Percentiles rank a stretch among this genome's conserved stretches.
These are phyloP conservation scores for Sthenelais limicola DNA, from an alignment of 2,888 invertebrate genomes.

Conservation along the genomic window DNA sequence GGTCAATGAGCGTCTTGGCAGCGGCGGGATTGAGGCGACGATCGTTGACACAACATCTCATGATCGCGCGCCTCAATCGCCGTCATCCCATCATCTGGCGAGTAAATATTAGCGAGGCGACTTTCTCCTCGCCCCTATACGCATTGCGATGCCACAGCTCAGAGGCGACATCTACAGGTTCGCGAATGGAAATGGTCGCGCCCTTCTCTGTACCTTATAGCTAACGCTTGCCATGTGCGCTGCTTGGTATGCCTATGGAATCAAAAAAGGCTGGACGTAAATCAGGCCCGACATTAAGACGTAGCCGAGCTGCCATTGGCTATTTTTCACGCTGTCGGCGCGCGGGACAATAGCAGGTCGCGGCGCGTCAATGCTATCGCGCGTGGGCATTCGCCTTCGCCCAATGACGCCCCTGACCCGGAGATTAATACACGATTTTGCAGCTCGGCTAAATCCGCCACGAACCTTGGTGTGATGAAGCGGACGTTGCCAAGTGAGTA, in stretches of 20 bases:
- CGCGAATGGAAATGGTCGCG: too few relatives aligned
- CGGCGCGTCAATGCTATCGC: constrained; percentile 25
- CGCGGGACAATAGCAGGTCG: constrained; percentile 12
- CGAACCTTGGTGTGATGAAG: constrained; percentile 1
- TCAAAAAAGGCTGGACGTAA: constrained; percentile 1
- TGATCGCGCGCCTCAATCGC: constrained; percentile 11
- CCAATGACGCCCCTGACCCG: constrained; percentile 5
- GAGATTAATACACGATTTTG: constrained; percentile 32
- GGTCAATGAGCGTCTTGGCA: too few relatives aligned
- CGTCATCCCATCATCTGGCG: constrained; percentile 16
- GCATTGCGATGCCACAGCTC: too few relatives aligned
- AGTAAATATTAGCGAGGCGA: constrained; percentile 30
- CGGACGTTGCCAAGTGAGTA: background rate
- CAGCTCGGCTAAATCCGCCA: background rate
- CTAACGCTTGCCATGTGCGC: background rate
- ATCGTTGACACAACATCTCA: constrained; percentile 20
- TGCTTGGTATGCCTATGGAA: background rate
- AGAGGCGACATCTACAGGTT: too few relatives aligned
- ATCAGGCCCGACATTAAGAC: constrained; percentile 32
- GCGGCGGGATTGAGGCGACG: constrained; percentile 10
- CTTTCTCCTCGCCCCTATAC: too few relatives aligned
- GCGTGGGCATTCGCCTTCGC: background rate
- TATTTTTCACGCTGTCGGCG: constrained; percentile 21
- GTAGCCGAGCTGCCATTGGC: constrained; percentile 31
- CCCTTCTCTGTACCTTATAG: too few relatives aligned